phyloP scores from a whole-genome alignment of 30 jellyfish, hydroid and myxozoan genomes.

The Rhopilema esculentum region DNA sequence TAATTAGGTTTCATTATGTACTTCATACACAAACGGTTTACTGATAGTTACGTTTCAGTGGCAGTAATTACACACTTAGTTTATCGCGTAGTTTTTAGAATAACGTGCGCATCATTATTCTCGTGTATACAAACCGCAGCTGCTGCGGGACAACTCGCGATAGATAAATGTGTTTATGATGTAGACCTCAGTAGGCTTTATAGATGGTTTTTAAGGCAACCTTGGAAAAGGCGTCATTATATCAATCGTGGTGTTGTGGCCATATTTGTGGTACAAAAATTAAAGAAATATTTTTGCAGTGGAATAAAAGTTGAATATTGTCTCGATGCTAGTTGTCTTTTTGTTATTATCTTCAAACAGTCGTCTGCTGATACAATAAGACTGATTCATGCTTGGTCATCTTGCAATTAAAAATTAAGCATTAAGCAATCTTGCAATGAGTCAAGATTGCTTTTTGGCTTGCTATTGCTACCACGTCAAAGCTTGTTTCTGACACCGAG shows the following conservation, averaged over 20 bases:
- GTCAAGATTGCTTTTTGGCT: too few relatives aligned
- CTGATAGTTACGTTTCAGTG: not conserved
- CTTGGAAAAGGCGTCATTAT: slow-evolving; percentile 80
- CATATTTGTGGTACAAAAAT: not conserved
- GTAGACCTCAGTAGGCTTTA: slow-evolving; percentile 48
- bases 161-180: slow-evolving; percentile 40
- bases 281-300: not conserved
- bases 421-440: too few relatives aligned
- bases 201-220: slow-evolving; percentile 81
- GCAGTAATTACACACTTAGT: not conserved
- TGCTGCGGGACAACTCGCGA: not conserved
- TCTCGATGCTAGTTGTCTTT: not conserved
- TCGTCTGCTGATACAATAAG: not conserved
- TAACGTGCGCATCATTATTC: not conserved
- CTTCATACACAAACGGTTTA: not conserved
- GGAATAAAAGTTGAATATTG: not conserved
- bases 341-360: not conserved
- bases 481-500: too few relatives aligned
- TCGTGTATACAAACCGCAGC: not conserved
- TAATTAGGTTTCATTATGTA: not conserved
- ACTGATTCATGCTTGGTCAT: too few relatives aligned
- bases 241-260: not conserved
- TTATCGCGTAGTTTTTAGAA: not conserved
- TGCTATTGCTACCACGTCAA: too few relatives aligned
- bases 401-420: too few relatives aligned